Evolutionary conservation across 2,113 vertebrate species (phyloP).

Genomic region (Amazona vittata): DNA sequence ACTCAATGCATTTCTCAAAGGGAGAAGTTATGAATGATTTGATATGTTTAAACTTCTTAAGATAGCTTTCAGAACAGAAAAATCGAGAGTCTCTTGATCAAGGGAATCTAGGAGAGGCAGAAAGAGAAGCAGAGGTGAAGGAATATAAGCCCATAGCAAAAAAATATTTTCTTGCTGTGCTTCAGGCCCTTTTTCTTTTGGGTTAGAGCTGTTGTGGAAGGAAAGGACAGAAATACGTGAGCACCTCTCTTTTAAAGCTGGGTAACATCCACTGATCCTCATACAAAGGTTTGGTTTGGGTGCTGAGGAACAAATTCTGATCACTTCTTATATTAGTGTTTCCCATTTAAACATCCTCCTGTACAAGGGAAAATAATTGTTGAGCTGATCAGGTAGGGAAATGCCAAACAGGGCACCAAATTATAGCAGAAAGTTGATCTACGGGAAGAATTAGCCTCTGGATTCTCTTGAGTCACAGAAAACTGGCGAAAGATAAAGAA

Average conservation of each 20-base stretch:
- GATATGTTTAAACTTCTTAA: neutral
- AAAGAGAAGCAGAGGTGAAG: slow-evolving; percentile 3
- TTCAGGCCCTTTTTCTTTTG: neutral
- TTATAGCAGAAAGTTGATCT: neutral
- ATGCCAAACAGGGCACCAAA: neutral
- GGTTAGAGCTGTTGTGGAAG: neutral
- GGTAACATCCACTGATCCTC: neutral
- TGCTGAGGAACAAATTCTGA: neutral
- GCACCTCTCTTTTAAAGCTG: neutral
- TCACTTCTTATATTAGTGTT: neutral
- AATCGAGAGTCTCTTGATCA: slow-evolving; percentile 54
- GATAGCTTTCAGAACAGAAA: neutral
- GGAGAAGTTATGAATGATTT: neutral
- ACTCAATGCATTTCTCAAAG: neutral
- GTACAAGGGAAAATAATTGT: neutral
- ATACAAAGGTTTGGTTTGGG: neutral
- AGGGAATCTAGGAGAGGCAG: neutral
- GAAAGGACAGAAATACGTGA: neutral
- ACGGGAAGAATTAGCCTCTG: neutral
- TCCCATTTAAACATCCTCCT: neutral
- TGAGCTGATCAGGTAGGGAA: neutral
- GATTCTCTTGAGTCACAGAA: neutral
- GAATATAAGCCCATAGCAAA: neutral
- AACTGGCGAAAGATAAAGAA: neutral
- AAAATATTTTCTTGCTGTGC: neutral